Conservation (phyloP, 2,113 vertebrate genomes). For the Oxyruncus cristatus region DNA sequence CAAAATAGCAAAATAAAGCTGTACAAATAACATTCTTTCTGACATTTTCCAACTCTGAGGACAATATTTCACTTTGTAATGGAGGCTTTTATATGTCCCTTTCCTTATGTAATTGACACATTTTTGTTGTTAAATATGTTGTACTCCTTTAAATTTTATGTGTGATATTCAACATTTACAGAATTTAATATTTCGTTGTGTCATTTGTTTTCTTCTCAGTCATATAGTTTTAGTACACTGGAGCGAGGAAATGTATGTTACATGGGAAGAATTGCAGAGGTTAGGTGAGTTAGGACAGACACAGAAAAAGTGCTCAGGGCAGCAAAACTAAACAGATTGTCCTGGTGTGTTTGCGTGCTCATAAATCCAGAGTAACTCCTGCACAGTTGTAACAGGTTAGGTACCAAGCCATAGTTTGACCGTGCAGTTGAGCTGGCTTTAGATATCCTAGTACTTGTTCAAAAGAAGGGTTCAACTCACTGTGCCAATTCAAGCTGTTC, state of each 20-base stretch:
- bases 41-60: neutral
- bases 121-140: neutral
- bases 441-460: neutral
- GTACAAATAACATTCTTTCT: neutral
- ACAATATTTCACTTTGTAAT: neutral
- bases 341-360: neutral
- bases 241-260: neutral
- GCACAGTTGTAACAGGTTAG: neutral
- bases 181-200: neutral
- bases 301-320: neutral
- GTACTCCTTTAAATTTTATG: neutral
- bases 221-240: neutral
- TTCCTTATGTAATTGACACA: neutral
- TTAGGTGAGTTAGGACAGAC: neutral
- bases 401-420: neutral
- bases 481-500: neutral
- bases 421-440: fast-evolving
- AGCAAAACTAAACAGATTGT: neutral
- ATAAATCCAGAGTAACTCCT: neutral
- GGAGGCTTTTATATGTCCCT: neutral
- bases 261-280: neutral
- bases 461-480: neutral
- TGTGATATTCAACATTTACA: neutral
- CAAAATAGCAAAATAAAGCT: neutral
- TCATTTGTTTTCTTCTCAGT: neutral